phyloP scores from a whole-genome alignment of 1,140 invertebrate genomes.

The Eufriesea mexicana region DNA sequence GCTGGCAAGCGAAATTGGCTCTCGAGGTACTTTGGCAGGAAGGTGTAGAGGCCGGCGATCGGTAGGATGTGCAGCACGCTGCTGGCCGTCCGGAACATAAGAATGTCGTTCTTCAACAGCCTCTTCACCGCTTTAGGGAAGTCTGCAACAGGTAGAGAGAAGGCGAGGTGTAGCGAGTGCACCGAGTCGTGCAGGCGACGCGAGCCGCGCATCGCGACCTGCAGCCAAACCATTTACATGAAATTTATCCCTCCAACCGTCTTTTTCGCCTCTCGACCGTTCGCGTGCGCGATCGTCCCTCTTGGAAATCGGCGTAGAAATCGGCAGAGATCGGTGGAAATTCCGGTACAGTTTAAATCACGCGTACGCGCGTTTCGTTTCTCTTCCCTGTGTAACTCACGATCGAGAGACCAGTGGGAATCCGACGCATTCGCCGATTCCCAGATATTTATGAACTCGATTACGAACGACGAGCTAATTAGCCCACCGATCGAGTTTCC shows the following conservation, averaged over 20 bases:
- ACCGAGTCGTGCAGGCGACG: slow-evolving; percentile 13
- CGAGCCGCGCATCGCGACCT: slow-evolving; percentile 19
- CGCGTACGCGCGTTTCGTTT: neutral
- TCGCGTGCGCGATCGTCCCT: neutral
- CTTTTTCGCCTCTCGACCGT: too few species aligned
- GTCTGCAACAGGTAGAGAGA: slow-evolving; percentile 83
- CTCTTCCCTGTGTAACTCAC: neutral
- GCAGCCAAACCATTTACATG: slow-evolving; percentile 18
- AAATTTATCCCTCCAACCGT: neutral
- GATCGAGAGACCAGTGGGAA: neutral
- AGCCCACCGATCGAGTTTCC: slow-evolving; percentile 39
- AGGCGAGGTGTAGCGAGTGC: slow-evolving; percentile 33
- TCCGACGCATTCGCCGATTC: neutral
- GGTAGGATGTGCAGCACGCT: slow-evolving; percentile 94
- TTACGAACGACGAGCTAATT: slow-evolving; percentile 54
- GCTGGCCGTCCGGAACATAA: slow-evolving; percentile 94
- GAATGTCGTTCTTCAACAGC: slow-evolving; percentile 93
- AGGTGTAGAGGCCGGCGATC: slow-evolving; percentile 95
- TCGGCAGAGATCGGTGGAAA: too few species aligned
- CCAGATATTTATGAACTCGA: slow-evolving; percentile 35
- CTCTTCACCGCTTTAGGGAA: slow-evolving; percentile 94
- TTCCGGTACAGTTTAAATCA: too few species aligned
- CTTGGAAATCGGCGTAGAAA: too few species aligned
- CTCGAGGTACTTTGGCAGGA: slow-evolving; percentile 96
- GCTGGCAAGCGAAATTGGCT: slow-evolving; percentile 94